Evolutionary conservation across 2,113 vertebrate genomes (phyloP).

Genomic region (Meleagris gallopavo): DNA sequence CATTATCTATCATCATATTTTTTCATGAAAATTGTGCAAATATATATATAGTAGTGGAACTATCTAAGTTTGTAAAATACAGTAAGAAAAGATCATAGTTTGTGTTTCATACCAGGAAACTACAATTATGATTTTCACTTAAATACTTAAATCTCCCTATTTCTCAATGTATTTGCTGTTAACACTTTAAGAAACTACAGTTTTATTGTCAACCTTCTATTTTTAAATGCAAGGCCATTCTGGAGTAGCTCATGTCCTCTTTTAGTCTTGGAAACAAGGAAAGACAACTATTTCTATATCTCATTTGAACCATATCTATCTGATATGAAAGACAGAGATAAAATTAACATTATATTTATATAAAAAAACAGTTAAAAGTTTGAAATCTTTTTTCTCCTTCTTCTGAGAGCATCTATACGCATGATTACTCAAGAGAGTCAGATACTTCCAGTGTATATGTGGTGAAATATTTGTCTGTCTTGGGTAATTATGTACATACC

Average conservation of each 20-base stretch:
- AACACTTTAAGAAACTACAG: background rate
- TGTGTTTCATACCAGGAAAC: background rate
- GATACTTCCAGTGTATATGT: conserved; percentile 12
- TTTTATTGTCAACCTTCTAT: background rate
- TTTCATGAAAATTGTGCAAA: background rate
- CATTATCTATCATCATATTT: background rate
- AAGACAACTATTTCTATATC: background rate
- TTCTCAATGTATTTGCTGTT: background rate
- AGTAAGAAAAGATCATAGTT: background rate
- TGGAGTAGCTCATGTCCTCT: background rate
- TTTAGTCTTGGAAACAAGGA: background rate
- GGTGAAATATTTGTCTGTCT: conserved; percentile 41
- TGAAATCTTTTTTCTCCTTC: conserved; percentile 31
- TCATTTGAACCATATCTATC: background rate
- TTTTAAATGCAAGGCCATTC: background rate
- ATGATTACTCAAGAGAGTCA: conserved; percentile 11
- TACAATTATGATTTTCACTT: background rate
- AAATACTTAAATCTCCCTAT: background rate
- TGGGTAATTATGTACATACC: conserved; percentile 25
- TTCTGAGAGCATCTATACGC: background rate
- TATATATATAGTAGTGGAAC: background rate
- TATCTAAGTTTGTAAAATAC: background rate
- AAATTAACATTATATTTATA: background rate
- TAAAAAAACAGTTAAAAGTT: background rate
- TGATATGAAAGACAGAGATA: background rate